phyloP scores from a whole-genome alignment of 1,140 invertebrate species.

The Notospermus geniculatus region DNA sequence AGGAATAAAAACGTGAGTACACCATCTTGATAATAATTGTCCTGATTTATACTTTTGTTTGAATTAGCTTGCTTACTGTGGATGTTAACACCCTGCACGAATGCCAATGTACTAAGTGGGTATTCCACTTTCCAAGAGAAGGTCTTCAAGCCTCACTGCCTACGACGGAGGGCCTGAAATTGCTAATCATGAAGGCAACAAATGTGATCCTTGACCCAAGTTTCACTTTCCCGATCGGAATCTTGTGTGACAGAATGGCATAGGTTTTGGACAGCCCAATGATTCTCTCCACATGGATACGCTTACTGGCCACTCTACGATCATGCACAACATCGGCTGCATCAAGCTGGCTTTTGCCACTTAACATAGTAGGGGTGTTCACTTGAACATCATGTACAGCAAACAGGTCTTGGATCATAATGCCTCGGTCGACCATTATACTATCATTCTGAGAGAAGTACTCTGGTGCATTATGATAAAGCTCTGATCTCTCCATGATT shows the following conservation, averaged over 20 bases:
- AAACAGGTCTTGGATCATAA: constrained; percentile 28
- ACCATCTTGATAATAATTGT: too few species aligned
- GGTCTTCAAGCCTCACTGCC: constrained; percentile 13
- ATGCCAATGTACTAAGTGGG: too few species aligned
- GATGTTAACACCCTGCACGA: too few species aligned
- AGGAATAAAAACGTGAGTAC: too few species aligned
- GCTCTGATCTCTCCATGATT: constrained; percentile 21
- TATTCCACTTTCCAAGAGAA: too few species aligned
- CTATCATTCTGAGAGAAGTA: constrained; percentile 19
- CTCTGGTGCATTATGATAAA: constrained; percentile 6
- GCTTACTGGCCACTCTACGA: constrained; percentile 19
- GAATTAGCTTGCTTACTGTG: too few species aligned
- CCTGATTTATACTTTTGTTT: too few species aligned
- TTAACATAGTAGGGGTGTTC: constrained; percentile 20
- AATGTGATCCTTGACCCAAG: constrained; percentile 18
- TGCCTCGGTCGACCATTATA: constrained; percentile 29
- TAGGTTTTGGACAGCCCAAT: constrained; percentile 24
- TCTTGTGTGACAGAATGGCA: constrained; percentile 22
- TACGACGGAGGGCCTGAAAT: constrained; percentile 27
- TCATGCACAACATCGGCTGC: constrained; percentile 21
- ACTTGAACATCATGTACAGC: constrained; percentile 15
- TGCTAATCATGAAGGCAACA: constrained; percentile 21
- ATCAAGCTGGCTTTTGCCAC: constrained; percentile 22
- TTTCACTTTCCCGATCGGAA: constrained; percentile 9
- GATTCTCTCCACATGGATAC: constrained; percentile 27